phyloP scores from a whole-genome alignment of 2,888 invertebrate species.

The Mimumesa dahlbomi region DNA sequence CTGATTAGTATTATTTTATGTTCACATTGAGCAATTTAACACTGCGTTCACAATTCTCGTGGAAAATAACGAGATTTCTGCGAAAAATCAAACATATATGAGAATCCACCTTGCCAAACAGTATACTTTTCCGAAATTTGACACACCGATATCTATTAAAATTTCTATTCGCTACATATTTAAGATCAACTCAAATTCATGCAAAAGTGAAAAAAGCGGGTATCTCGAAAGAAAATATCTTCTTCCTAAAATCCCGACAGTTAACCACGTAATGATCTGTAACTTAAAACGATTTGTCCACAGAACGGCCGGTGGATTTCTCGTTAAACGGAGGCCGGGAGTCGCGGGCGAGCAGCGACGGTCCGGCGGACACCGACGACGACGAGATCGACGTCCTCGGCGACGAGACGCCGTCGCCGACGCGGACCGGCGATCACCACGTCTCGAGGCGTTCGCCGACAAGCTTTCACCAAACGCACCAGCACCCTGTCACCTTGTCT shows the following conservation, averaged over 20 bases:
- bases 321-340: constrained; percentile 74
- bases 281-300: constrained; percentile 28
- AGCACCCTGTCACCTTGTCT: constrained; percentile 67
- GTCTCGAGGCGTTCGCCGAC: constrained; percentile 66
- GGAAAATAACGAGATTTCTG: too few relatives aligned
- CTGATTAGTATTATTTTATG: too few relatives aligned
- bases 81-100: too few relatives aligned
- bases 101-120: too few relatives aligned
- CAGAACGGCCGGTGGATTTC: constrained; percentile 78
- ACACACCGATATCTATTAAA: too few relatives aligned
- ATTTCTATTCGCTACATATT: too few relatives aligned
- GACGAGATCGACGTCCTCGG: constrained; percentile 79
- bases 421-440: constrained; percentile 45
- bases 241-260: neutral
- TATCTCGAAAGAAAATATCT: too few relatives aligned
- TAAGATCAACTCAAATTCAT: too few relatives aligned
- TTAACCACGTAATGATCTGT: neutral
- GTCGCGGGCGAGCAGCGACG: constrained; percentile 76
- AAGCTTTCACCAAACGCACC: constrained; percentile 69
- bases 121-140: too few relatives aligned
- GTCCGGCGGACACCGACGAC: constrained; percentile 71
- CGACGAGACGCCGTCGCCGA: constrained; percentile 72
- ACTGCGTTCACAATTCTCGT: too few relatives aligned
- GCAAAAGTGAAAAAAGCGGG: too few relatives aligned
- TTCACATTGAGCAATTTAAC: too few relatives aligned